Conservation (phyloP, 2,113 vertebrate species). For the Cyanoramphus novaezelandiae region DNA sequence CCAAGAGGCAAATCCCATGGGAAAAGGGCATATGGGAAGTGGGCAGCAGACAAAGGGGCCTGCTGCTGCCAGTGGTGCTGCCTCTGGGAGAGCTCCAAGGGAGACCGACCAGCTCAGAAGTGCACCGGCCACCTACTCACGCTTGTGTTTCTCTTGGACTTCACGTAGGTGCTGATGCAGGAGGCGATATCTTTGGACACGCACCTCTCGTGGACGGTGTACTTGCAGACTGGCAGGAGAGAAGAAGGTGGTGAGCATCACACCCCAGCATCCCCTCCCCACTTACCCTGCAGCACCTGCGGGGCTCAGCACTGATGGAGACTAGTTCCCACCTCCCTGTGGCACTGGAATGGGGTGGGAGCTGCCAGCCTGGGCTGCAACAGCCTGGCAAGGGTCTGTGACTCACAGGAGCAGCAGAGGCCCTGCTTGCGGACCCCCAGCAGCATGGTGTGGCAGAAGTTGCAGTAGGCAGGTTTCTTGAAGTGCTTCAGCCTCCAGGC, state of each 20-base stretch:
- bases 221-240: conserved; percentile 88
- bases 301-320: not conserved
- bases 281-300: not conserved
- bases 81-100: not conserved
- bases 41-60: not conserved
- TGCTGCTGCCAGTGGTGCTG: accelerated
- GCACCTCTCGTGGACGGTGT: conserved; percentile 91
- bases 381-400: accelerated
- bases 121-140: conserved; percentile 71
- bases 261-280: not conserved
- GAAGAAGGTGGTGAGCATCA: not conserved
- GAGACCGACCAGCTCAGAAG: not conserved
- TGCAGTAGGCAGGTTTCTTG: conserved; percentile 96
- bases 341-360: not conserved
- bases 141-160: conserved; percentile 84
- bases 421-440: conserved; percentile 93
- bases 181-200: conserved; percentile 90
- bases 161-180: conserved; percentile 92
- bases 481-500: conserved; percentile 96
- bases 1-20: not conserved
- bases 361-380: accelerated
- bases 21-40: not conserved
- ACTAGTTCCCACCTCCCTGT: not conserved
- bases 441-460: conserved; percentile 92
- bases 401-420: conserved; percentile 90